Evolutionary conservation across 2,797 vertebrate genomes (phyloP).

Genomic region (Limnodromus scolopaceus): DNA sequence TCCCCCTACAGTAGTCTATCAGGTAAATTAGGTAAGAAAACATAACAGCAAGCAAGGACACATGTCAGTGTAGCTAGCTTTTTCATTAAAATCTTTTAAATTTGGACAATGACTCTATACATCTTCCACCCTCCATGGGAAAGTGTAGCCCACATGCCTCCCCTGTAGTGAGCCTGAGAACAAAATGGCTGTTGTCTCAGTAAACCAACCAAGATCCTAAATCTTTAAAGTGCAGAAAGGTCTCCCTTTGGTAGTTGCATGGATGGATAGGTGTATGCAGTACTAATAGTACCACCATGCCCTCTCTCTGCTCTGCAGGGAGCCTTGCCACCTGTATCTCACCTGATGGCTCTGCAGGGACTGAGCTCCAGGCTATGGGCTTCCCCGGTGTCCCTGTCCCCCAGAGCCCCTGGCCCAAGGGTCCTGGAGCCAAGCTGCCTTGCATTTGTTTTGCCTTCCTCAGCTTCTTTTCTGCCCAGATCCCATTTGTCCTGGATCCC

Average conservation of each 20-base stretch:
- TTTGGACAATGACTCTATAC: slow-evolving; percentile 32
- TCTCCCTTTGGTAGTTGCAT: not conserved
- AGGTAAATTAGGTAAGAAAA: slow-evolving; percentile 53
- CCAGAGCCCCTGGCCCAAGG: not conserved
- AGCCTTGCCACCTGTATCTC: not conserved
- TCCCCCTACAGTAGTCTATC: not conserved
- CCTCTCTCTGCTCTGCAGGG: not conserved
- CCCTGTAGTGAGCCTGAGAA: not conserved
- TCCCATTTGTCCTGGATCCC: slow-evolving; percentile 31
- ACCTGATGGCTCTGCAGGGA: not conserved
- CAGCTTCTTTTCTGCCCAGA: slow-evolving; percentile 50
- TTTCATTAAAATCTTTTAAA: slow-evolving; percentile 63
- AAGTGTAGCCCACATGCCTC: not conserved
- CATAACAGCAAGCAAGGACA: slow-evolving; percentile 36
- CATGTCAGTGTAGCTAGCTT: slow-evolving; percentile 25
- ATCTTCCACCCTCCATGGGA: not conserved
- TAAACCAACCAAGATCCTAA: not conserved
- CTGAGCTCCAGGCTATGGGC: not conserved
- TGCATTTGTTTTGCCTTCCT: slow-evolving; percentile 46
- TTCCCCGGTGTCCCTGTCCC: not conserved
- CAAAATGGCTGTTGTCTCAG: slow-evolving; percentile 8
- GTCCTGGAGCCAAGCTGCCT: slow-evolving; percentile 11
- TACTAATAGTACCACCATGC: fast-evolving
- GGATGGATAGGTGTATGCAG: fast-evolving
- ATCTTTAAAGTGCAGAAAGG: not conserved